Conservation (phyloP, 2,888 invertebrate species). For the Rhodophaea formosa region DNA sequence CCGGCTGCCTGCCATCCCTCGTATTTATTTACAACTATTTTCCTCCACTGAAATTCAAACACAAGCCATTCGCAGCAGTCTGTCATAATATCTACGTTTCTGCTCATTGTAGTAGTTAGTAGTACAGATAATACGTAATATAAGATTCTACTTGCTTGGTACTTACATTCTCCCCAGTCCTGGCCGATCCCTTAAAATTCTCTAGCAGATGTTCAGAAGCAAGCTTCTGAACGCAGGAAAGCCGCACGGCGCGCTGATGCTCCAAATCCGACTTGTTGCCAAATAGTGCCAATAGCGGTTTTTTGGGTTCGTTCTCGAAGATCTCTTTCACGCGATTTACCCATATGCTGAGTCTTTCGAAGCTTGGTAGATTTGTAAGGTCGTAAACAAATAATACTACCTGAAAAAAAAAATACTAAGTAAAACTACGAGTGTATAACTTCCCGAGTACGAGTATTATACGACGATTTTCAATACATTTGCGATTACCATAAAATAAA, state of each 20-base stretch:
- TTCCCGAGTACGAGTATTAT: no score
- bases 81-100: no score
- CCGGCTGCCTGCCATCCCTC: no score
- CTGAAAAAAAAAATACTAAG: conserved; percentile 63
- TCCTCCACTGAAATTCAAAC: no score
- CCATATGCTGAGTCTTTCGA: conserved; percentile 89
- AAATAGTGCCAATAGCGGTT: conserved; percentile 82
- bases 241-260: conserved; percentile 85
- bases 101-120: no score
- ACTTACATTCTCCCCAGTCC: conserved; percentile 86
- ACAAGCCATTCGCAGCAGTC: no score
- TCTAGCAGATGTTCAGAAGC: conserved; percentile 83
- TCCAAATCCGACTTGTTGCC: conserved; percentile 89
- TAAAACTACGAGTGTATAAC: neutral
- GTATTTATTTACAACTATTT: no score
- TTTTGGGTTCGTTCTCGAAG: conserved; percentile 62
- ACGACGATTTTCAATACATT: no score
- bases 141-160: conserved; percentile 4
- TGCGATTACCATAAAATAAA: no score
- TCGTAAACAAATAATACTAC: conserved; percentile 91
- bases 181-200: conserved; percentile 84
- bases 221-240: conserved; percentile 84
- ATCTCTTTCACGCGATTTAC: conserved; percentile 76
- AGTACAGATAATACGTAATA: no score
- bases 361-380: conserved; percentile 89